Percentiles rank a stretch among this genome's conserved stretches.
Evolutionary conservation across 2,113 vertebrate genomes (phyloP).

Genomic region (Corapipo altera): DNA sequence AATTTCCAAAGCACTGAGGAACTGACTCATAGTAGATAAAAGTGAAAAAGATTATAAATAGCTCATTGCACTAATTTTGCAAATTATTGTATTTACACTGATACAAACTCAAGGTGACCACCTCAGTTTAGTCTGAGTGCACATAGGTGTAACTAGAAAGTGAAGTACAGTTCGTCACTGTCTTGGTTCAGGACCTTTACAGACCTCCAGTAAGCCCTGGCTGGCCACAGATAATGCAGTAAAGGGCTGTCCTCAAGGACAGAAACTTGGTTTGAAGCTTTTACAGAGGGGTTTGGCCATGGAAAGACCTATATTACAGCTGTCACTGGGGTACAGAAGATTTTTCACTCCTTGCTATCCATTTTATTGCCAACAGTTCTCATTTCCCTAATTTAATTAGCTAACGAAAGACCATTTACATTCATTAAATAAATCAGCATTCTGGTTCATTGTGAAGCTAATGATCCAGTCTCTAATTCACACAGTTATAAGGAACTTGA

Average conservation of each 20-base stretch:
- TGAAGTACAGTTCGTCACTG: background rate
- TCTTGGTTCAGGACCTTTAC: background rate
- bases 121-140: background rate
- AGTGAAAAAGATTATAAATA: background rate
- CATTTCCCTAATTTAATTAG: slow-evolving; percentile 66
- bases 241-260: background rate
- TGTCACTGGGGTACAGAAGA: background rate
- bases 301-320: background rate
- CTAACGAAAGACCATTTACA: slow-evolving; percentile 47
- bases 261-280: background rate
- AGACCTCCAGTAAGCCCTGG: background rate
- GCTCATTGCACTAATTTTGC: background rate
- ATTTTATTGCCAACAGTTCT: slow-evolving; percentile 14
- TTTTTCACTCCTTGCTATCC: background rate
- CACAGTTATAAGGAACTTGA: background rate
- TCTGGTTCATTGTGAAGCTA: slow-evolving; percentile 60
- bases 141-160: background rate
- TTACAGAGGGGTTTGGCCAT: background rate
- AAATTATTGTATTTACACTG: background rate
- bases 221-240: background rate
- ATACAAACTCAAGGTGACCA: background rate
- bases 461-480: slow-evolving; percentile 54
- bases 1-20: background rate
- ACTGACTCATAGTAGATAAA: background rate
- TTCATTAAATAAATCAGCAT: slow-evolving; percentile 63